These are phyloP conservation scores for Drosophila santomea DNA, from an alignment of 1,140 invertebrate species.

Conservation along the genomic window DNA sequence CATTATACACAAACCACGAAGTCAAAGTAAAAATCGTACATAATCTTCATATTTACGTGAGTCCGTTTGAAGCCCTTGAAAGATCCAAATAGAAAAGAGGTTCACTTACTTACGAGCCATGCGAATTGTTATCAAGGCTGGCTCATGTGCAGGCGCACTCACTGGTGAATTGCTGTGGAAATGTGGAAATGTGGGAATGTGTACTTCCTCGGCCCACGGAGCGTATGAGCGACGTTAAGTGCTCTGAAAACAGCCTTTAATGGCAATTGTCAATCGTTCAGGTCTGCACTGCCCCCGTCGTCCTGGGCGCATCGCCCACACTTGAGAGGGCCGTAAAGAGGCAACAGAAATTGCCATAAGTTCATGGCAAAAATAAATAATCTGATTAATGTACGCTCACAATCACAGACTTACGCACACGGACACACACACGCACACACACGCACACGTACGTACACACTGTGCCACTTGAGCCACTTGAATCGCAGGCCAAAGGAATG, in stretches of 20 bases:
- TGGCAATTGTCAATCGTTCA: constrained; percentile 38
- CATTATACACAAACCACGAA: too few relatives aligned
- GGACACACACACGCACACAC: background rate
- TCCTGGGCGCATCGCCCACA: background rate
- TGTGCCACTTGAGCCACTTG: constrained; percentile 19
- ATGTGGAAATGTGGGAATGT: background rate
- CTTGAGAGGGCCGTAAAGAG: constrained; percentile 14
- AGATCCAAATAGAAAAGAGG: too few relatives aligned
- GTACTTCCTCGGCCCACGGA: constrained; percentile 1
- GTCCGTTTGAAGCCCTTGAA: too few relatives aligned
- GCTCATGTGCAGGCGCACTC: background rate
- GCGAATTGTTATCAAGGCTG: background rate
- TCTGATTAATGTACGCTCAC: constrained; percentile 66
- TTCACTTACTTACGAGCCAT: too few relatives aligned
- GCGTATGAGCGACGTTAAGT: constrained; percentile 39
- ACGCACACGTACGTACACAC: constrained; percentile 9
- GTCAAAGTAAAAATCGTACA: too few relatives aligned
- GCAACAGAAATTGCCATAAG: constrained; percentile 47
- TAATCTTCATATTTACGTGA: too few relatives aligned
- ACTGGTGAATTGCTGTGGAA: too few relatives aligned
- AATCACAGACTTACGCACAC: constrained; percentile 9
- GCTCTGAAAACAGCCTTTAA: constrained; percentile 37
- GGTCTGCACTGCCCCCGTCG: constrained; percentile 1
- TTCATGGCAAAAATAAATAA: constrained; percentile 58
- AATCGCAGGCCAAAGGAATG: constrained; percentile 18